Evolutionary conservation across 2,113 vertebrate species (phyloP).

Genomic region (Vimba vimba): DNA sequence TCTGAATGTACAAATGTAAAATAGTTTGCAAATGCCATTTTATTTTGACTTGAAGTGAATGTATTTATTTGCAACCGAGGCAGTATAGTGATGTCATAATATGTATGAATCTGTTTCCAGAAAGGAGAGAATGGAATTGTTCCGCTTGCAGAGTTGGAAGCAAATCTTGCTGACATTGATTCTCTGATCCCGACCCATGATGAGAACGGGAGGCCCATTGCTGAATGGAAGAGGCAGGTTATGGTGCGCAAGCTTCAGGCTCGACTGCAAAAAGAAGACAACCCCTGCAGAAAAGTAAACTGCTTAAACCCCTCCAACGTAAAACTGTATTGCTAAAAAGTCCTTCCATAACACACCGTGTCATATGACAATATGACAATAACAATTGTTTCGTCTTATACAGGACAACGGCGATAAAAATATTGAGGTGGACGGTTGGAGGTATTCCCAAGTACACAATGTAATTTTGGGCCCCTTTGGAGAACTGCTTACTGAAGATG

Average conservation of each 20-base stretch:
- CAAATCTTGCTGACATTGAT: constrained; percentile 79
- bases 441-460: constrained; percentile 81
- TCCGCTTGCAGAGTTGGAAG: constrained; percentile 58
- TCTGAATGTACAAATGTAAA: neutral
- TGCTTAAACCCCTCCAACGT: neutral
- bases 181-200: constrained; percentile 89
- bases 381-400: neutral
- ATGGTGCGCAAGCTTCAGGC: constrained; percentile 90
- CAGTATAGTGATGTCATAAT: neutral
- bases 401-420: constrained; percentile 63
- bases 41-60: neutral
- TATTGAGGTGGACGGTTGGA: constrained; percentile 75
- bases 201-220: constrained; percentile 82
- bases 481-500: constrained; percentile 88
- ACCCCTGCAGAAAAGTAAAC: constrained; percentile 74
- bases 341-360: neutral
- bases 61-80: neutral
- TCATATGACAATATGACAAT: neutral
- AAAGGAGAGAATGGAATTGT: constrained; percentile 56
- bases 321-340: neutral
- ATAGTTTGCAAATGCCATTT: neutral
- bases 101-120: constrained; percentile 49
- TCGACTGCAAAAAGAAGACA: constrained; percentile 75
- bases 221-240: constrained; percentile 96
- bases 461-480: constrained; percentile 91